Evolutionary conservation across 2,888 invertebrate species (phyloP), one percentile per base, ranked within the genome.

Genomic region (Dendrolimus houi): DNA sequence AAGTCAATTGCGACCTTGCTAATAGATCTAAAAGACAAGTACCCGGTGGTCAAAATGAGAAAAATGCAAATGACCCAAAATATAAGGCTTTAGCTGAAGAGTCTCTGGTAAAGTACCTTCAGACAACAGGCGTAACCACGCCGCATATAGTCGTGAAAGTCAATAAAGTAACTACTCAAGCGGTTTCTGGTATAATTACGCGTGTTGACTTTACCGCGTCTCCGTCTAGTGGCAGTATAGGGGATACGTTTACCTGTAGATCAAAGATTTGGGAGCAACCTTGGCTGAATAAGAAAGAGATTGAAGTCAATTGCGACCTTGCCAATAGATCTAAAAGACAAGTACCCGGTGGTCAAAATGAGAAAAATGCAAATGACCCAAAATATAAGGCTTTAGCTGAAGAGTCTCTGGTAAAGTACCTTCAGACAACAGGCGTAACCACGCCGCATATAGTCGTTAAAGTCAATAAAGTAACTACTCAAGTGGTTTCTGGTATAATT

Each of bases 111-210:
- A 64, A 70, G 56, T 71, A 67, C 56, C 42, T 65, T 2, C 17
- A 55, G 54, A 55, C 57, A 2, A 56, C 41, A 13, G 66, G 59
- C 0, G 63, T 14, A 0, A 55, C 56, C 0, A 17, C 59, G 8
- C 47, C 59, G 2, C 60, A 68, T 40, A n/a, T 54, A 58, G 56
- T 72, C 9, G 7, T 58, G 1, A 7, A 6, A 0, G 56, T 77
- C 12, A 55, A 58, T 10, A 64, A 60, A 52, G 77, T 71, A 2
- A 58, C 60, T 0, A 70, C 65, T 0, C 77, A 76, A 60, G 62
- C 67, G 17, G 77, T 71, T n/a, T 57, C 61, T 52, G 77, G 76
- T 0, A 1, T n/a, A 0, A 1, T 61, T 7, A 77, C 71, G 8
- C 41, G 10, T 13, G 65, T 77, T 7, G 60, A 66, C 17, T 73